Evolutionary conservation across 2,797 vertebrate genomes (phyloP).

Genomic region (Pipistrellus pygmaeus): DNA sequence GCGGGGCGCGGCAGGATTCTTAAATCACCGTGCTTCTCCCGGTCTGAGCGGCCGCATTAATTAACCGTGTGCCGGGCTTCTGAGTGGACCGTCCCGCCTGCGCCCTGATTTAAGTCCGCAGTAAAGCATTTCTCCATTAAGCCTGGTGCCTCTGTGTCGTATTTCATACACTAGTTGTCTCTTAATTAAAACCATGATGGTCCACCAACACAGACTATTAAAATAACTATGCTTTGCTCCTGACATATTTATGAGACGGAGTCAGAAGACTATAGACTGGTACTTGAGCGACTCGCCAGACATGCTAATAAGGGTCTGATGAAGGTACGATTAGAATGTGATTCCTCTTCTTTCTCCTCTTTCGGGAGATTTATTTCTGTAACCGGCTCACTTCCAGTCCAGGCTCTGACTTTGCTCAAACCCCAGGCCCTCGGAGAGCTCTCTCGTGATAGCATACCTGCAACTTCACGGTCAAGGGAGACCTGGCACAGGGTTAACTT

Average conservation of each 20-base stretch:
- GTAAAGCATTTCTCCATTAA: constrained; percentile 91
- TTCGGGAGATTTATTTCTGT: constrained; percentile 88
- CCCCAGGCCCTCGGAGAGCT: constrained; percentile 78
- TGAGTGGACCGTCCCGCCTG: constrained; percentile 87
- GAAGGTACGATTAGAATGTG: constrained; percentile 88
- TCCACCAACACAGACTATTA: constrained; percentile 91
- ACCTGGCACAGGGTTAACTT: constrained; percentile 83
- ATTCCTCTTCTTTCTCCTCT: constrained; percentile 83
- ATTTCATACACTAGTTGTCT: constrained; percentile 91
- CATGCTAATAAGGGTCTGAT: constrained; percentile 91
- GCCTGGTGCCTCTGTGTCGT: constrained; percentile 88
- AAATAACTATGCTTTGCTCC: constrained; percentile 90
- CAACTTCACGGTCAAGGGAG: constrained; percentile 81
- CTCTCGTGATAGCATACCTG: constrained; percentile 82
- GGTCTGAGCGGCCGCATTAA: constrained; percentile 86
- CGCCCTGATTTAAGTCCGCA: constrained; percentile 89
- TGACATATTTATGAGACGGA: constrained; percentile 91
- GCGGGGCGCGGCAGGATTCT: constrained; percentile 75
- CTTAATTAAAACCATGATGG: constrained; percentile 91
- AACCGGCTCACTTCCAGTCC: constrained; percentile 83
- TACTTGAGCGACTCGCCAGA: constrained; percentile 89
- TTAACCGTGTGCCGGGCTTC: constrained; percentile 88
- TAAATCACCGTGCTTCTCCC: constrained; percentile 85
- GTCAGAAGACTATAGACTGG: constrained; percentile 89
- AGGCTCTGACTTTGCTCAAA: constrained; percentile 78